Evolutionary conservation across 2,888 invertebrate genomes (phyloP), one percentile per base, ranked within the genome.

Genomic region (Dendrolimus pini): DNA sequence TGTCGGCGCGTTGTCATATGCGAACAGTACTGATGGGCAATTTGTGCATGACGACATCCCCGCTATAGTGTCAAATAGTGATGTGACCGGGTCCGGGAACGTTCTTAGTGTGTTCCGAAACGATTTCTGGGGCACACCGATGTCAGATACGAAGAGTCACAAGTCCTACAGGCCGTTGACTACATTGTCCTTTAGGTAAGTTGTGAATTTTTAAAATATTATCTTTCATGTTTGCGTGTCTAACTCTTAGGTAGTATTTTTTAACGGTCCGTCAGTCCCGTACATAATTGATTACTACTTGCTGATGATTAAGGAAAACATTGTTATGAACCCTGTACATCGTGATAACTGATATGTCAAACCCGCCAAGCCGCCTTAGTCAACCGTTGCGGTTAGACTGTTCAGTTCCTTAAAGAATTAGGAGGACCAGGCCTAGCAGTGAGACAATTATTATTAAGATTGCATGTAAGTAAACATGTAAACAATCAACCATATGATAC

Each of bases 91-190:
- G 1, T 89, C 91, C 57, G 94, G 92, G 62, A 85, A 93, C 42
- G 80, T 95, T 69, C 75, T 88, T 63, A 92, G 92, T 70, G 90
- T 95, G 69, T 93, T 96, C 74, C 88, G 90, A 70, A 95, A 96
- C 80, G 97, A 97, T 84, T 97, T 96, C 81, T 97, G 97, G 97
- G 97, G 97, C n/a, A 95, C 94, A 58, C 94, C 95, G 47, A 96
- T 97, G 95, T 92, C 93, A n/a, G 95, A 96, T 74, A 87, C 93
- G 57, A 92, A 92, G 75, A 96, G 96, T 71, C 97, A 97, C 87
- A 97, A 97, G 90, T 96, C 96, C 57, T 97, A 97, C 83, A 92
- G 97, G 69, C 97, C 97, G 53, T 87, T 97, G 65, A 96, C 96
- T 13, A 94, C 95, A 56, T 89, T 97, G 57, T 94, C 96, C 9